Evolutionary conservation across 30 jellyfish, hydroid and myxozoan species (phyloP).

Genomic region (Mastigias papua): DNA sequence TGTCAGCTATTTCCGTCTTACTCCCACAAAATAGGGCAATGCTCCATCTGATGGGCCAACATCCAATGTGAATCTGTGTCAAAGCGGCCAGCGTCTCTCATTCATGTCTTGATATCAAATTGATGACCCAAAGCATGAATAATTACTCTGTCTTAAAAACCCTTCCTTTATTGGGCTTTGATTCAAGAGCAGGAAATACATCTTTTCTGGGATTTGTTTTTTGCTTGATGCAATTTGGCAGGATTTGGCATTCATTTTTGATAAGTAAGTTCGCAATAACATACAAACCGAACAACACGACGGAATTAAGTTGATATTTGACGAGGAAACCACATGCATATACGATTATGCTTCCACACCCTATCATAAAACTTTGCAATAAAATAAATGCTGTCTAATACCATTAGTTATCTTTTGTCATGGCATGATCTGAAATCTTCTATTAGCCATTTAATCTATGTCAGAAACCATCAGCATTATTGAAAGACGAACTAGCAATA

Average conservation of each 20-base stretch:
- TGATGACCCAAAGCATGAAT: constrained; percentile 4
- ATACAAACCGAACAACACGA: neutral
- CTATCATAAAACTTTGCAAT: neutral
- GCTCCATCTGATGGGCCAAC: neutral
- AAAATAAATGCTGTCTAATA: neutral
- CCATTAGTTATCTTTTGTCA: neutral
- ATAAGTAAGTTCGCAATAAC: neutral
- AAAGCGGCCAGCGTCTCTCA: constrained; percentile 4
- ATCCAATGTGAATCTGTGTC: neutral
- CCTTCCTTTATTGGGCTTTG: neutral
- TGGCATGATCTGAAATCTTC: neutral
- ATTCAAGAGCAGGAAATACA: neutral
- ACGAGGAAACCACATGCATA: constrained; percentile 15
- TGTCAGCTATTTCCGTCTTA: constrained; percentile 12
- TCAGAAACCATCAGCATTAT: neutral
- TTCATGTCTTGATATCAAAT: neutral
- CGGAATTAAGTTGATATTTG: neutral
- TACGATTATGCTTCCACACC: constrained; percentile 18
- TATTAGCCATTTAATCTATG: neutral
- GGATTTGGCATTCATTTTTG: neutral
- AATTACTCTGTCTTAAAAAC: neutral
- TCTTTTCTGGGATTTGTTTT: neutral
- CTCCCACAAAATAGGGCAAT: constrained; percentile 9
- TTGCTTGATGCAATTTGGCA: neutral
- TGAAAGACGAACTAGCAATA: neutral